phyloP scores from a whole-genome alignment of 2,797 vertebrate genomes.

The Notoglanidium macrostoma region DNA sequence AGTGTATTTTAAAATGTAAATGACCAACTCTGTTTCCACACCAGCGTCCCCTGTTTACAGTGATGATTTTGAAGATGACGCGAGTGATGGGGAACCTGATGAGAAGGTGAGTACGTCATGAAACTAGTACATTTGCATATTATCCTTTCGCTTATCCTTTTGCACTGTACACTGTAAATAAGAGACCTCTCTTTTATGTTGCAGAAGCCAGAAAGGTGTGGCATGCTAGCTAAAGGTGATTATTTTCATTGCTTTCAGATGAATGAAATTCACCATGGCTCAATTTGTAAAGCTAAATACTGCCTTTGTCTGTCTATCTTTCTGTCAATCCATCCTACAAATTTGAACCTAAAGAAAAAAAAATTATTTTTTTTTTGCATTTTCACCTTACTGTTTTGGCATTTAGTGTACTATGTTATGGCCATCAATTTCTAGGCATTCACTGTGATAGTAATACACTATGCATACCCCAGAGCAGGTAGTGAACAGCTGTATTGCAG shows the following conservation, averaged over 20 bases:
- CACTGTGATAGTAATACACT: too few relatives aligned
- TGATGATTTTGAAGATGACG: constrained; percentile 75
- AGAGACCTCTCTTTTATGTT: constrained; percentile 46
- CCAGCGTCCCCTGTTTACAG: constrained; percentile 70
- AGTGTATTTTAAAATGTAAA: neutral
- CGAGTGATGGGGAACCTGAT: constrained; percentile 43
- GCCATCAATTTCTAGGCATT: neutral
- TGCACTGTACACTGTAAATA: neutral
- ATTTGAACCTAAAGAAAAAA: neutral
- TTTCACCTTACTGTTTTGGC: neutral
- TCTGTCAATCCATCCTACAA: neutral
- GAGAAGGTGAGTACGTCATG: constrained; percentile 58
- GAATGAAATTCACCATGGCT: neutral
- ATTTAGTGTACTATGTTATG: neutral
- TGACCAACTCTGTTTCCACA: neutral
- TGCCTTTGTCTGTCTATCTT: neutral
- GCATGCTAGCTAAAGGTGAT: constrained; percentile 70
- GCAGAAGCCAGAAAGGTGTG: constrained; percentile 63
- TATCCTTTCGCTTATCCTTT: neutral
- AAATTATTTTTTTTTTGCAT: neutral
- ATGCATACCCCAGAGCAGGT: neutral
- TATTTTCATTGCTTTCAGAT: neutral
- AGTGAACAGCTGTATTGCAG: neutral
- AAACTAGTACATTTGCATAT: neutral
- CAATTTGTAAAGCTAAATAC: neutral